Conservation (phyloP, 2,113 vertebrate genomes). For the Pholis gunnellus region DNA sequence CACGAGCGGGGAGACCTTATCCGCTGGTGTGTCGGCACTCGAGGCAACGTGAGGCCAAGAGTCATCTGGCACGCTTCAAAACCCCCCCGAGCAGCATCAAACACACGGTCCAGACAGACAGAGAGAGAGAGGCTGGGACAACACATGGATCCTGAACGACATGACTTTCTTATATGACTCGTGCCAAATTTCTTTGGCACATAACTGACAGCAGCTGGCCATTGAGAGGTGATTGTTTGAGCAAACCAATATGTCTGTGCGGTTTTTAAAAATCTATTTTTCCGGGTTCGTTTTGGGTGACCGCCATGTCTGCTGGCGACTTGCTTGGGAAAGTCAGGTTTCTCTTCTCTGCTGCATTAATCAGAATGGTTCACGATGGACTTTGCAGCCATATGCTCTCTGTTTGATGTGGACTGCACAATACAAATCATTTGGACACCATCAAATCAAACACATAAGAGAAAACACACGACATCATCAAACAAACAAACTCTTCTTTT, state of each 20-base stretch:
- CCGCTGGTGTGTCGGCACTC: slow-evolving; percentile 4
- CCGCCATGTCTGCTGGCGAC: slow-evolving; percentile 50
- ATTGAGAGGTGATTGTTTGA: slow-evolving; percentile 37
- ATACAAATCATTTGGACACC: slow-evolving; percentile 32
- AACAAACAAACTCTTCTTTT: slow-evolving; percentile 47
- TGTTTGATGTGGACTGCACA: slow-evolving; percentile 24
- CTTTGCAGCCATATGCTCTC: slow-evolving; percentile 41
- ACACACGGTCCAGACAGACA: slow-evolving; percentile 38
- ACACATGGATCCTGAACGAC: neutral
- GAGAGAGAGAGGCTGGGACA: neutral
- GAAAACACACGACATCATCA: slow-evolving; percentile 53
- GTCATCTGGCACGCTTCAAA: slow-evolving; percentile 33
- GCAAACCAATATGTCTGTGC: slow-evolving; percentile 65
- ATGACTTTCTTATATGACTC: slow-evolving; percentile 14
- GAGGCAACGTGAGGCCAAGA: slow-evolving; percentile 20
- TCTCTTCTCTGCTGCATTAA: slow-evolving; percentile 14
- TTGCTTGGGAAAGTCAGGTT: slow-evolving; percentile 47
- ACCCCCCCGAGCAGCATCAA: slow-evolving; percentile 7
- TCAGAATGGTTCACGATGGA: slow-evolving; percentile 25
- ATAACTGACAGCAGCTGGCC: slow-evolving; percentile 29
- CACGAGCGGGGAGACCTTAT: slow-evolving; percentile 53
- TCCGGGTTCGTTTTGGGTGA: slow-evolving; percentile 43
- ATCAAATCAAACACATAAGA: slow-evolving; percentile 45
- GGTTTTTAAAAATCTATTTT: slow-evolving; percentile 67
- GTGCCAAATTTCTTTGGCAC: slow-evolving; percentile 25